phyloP scores from a whole-genome alignment of 2,888 invertebrate genomes.

The Ennomos quercinarius region DNA sequence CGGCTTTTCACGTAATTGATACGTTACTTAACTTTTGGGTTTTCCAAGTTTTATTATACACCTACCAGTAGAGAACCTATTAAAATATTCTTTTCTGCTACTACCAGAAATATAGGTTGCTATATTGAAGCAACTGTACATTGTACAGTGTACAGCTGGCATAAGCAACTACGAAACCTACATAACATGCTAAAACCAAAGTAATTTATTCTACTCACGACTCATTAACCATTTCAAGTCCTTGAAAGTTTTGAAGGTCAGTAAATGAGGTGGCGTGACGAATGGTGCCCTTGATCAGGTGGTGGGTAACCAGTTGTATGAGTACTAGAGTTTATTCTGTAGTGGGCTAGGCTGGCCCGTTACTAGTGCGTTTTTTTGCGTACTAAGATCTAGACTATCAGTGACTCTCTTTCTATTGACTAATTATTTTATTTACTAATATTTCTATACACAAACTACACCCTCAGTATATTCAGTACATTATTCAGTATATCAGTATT shows the following conservation, averaged over 20 bases:
- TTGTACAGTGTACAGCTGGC: not conserved
- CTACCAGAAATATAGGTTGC: not conserved
- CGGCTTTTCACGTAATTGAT: too few species aligned
- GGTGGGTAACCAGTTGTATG: conserved; percentile 18
- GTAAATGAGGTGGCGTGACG: conserved; percentile 31
- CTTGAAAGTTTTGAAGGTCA: conserved; percentile 38
- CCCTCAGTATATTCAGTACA: too few species aligned
- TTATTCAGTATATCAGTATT: too few species aligned
- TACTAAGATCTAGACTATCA: conserved; percentile 12
- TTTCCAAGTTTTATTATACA: too few species aligned
- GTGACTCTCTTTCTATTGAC: conserved; percentile 2
- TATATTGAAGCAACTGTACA: not conserved
- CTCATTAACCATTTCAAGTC: conserved; percentile 18
- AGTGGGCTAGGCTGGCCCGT: conserved; percentile 5
- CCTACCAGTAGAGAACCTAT: too few species aligned
- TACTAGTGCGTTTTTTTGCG: conserved; percentile 17
- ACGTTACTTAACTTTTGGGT: too few species aligned
- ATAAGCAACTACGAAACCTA: not conserved
- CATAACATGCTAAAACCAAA: conserved; percentile 16
- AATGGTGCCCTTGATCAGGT: conserved; percentile 32
- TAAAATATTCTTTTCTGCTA: too few species aligned
- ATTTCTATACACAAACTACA: too few species aligned
- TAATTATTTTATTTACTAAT: too few species aligned
- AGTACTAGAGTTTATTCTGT: conserved; percentile 16
- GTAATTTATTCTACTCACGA: conserved; percentile 34